A percentile compares a stretch with the other conserved stretches of the same genome.
These are phyloP conservation scores for Sminthurinus aureus DNA, from an alignment of 2,888 invertebrate genomes.

Conservation along the genomic window DNA sequence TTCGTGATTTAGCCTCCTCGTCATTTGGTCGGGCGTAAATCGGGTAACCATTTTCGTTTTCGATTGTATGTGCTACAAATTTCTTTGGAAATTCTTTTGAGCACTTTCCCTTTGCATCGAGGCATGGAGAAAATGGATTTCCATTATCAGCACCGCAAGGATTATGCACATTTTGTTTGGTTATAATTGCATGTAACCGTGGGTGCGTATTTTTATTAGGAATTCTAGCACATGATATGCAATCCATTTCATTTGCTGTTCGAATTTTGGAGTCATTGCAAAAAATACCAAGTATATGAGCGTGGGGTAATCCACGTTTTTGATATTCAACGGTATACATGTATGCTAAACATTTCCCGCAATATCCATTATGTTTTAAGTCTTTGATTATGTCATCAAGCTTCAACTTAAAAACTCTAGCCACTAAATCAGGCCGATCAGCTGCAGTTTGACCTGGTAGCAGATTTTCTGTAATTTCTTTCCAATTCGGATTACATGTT, in stretches of 20 bases:
- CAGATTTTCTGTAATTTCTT: constrained; percentile 36
- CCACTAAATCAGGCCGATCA: constrained; percentile 33
- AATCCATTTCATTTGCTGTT: too few species aligned
- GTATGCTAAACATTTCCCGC: too few species aligned
- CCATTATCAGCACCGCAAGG: too few species aligned
- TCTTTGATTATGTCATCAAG: too few species aligned
- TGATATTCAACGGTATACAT: constrained; percentile 57
- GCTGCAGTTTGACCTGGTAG: neutral
- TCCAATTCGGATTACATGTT: constrained; percentile 40
- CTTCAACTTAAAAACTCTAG: constrained; percentile 39
- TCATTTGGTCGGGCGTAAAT: constrained; percentile 59
- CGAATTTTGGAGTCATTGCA: too few species aligned
- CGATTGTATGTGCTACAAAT: constrained; percentile 58
- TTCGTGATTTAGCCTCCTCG: constrained; percentile 13
- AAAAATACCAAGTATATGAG: too few species aligned
- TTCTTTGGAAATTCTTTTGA: constrained; percentile 58
- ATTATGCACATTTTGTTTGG: too few species aligned
- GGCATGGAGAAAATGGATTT: too few species aligned
- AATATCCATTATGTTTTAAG: too few species aligned
- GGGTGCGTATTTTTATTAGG: too few species aligned
- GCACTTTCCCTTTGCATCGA: constrained; percentile 45
- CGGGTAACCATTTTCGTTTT: constrained; percentile 61
- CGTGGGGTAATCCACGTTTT: neutral
- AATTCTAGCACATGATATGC: too few species aligned
- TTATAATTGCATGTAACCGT: too few species aligned